Evolutionary conservation across 2,797 vertebrate species (phyloP), one percentile per base, ranked within the genome.

Genomic region (Chelonia mydas): DNA sequence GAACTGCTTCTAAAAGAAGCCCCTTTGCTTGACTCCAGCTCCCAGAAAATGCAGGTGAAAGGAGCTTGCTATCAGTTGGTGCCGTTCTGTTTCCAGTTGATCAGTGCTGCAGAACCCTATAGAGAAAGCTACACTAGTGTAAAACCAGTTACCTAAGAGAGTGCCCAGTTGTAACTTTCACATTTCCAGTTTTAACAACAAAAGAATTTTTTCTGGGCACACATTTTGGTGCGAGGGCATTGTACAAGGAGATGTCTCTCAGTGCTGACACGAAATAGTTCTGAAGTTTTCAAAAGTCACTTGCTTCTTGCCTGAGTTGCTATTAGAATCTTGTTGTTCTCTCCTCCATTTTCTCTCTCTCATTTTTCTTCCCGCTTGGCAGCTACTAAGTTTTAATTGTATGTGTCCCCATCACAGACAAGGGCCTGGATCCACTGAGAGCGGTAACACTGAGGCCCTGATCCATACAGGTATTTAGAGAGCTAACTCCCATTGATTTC

Each of bases 21-120:
- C 31, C 11, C 68, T 25, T 33, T 76, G 0, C 0, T 0, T 54
- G 50, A 31, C 33, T n/a, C 25, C 3, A 9, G 25, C 9, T 31
- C 84, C 79, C 83, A 37, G 31, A 45, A 49, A 37, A 5, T 54
- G 9, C 5, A 55, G 1, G 12, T 17, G 16, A 65, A 65, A n/a
- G n/a, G 23, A 78, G 10, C 57, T 4, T 72, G n/a, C 23, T 10
- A 17, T 72, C n/a, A 72, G 65, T 19, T 7, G 65, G 21, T 72
- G 65, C 65, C 21, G 23, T 19, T n/a, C n/a, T 41, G n/a, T 11
- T 74, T 12, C 37, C 7, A 45, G 9, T 41, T 74, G 21, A 27
- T 74, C 37, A 23, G 37, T 45, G 41, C n/a, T 81, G 86, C 90
- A 72, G 86, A 51, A 55, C 31, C 84, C 53, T 79, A 72, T 10